phyloP scores from a whole-genome alignment of 2,888 invertebrate genomes.

The Gastrophysa polygoni region DNA sequence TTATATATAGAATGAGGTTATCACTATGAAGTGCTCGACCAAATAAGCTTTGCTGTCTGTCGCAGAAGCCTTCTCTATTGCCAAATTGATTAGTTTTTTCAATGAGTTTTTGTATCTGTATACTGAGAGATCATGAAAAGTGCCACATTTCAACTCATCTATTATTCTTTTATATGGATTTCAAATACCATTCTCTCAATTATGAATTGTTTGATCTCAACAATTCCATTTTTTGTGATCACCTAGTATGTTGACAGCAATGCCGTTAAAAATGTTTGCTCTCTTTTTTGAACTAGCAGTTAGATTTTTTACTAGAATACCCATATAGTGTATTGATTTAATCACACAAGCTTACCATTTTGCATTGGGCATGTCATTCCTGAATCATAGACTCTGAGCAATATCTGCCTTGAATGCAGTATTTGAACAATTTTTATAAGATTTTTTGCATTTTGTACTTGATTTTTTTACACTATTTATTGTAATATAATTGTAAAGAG shows the following conservation, averaged over 20 bases:
- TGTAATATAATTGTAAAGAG: conserved; percentile 37
- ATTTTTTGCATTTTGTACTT: conserved; percentile 15
- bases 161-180: too few relatives aligned
- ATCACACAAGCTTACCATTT: not conserved
- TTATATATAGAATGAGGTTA: too few relatives aligned
- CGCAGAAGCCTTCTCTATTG: not conserved
- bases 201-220: too few relatives aligned
- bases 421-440: conserved; percentile 30
- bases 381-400: conserved; percentile 25
- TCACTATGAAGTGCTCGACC: too few relatives aligned
- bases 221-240: not conserved
- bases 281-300: not conserved
- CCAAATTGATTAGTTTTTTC: not conserved
- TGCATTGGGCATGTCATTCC: too few relatives aligned
- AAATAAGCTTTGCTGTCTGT: not conserved
- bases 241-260: not conserved
- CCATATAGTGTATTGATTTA: not conserved
- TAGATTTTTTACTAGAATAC: not conserved
- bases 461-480: conserved; percentile 26
- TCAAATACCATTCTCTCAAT: too few relatives aligned
- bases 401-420: conserved; percentile 31
- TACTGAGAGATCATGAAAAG: not conserved
- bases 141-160: too few relatives aligned
- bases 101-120: not conserved
- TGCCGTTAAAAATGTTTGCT: not conserved